Base-by-base conservation (phyloP, 2,113 vertebrate genomes). In the Tamias sibiricus region DNA sequence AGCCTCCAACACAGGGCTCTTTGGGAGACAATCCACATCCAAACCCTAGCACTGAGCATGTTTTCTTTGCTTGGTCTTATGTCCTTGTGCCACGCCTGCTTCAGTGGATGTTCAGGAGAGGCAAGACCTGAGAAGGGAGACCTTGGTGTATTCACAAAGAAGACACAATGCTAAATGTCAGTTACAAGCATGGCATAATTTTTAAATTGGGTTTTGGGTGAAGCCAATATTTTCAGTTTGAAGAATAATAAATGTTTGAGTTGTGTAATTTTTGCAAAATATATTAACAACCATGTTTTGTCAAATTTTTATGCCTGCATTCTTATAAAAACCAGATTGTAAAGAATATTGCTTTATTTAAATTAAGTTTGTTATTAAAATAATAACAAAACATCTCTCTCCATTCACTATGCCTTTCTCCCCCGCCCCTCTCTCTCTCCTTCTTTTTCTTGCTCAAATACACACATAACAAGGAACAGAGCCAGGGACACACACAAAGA, bases 301-400 rank as follows among this genome's bases (percentile, higher is more conserved):
- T 6, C 7, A 19, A 42, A 30, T 79, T 44, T 4, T 62, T 14
- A 52, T 76, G 35, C 2, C 24, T 85, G 7, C 1, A 42, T 87
- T 72, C 47, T 35, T 37, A 64, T 1, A 62, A 66, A 76, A 90
- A 81, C 0, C 47, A 8, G 10, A 28, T 75, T 81, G 13, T 16
- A 72, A 6, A 87, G 79, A 92, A 8, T 91, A 19, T 1, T 40
- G 10, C 35, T 89, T 77, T 28, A 64, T 1, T 75, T 80, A 74
- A 94, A 75, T 77, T 74, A 62, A 88, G 79, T 44, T 75, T 59
- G 8, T 59, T 59, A 22, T 26, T 59, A 8, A 90, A 87, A 69
- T 30, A 37, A 62, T 4, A 72, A 44, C 20, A 77, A 68, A 11
- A 68, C 28, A n/a, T 8, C 11, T 54, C 10, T 66, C 28, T 20